Evolutionary conservation across 2,888 invertebrate genomes (phyloP).

Genomic region (Portevinia maculata): DNA sequence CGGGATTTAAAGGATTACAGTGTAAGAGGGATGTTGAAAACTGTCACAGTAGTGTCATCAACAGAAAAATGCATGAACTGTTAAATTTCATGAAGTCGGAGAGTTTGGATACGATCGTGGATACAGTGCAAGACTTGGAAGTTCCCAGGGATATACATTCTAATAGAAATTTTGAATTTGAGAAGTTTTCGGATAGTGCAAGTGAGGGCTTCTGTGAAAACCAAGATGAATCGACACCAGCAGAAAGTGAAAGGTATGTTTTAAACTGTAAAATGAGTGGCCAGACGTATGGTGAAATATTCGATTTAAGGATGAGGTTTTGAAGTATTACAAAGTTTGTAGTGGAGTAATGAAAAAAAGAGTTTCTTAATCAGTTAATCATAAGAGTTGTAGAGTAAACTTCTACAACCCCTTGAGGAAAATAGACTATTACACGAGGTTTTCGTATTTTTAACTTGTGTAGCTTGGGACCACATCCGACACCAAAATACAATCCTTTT

Average conservation of each 20-base stretch:
- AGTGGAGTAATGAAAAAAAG: no score
- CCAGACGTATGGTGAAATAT: neutral
- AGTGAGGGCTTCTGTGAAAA: neutral
- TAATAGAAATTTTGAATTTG: slow-evolving; percentile 27
- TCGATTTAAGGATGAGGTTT: no score
- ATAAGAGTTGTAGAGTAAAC: no score
- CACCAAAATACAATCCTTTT: no score
- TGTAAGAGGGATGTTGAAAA: slow-evolving; percentile 58
- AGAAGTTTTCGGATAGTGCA: slow-evolving; percentile 17
- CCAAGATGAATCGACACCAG: neutral
- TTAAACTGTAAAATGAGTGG: neutral
- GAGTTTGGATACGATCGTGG: slow-evolving; percentile 31
- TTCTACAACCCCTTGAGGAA: no score
- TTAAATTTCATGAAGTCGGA: slow-evolving; percentile 60
- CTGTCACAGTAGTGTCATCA: slow-evolving; percentile 49
- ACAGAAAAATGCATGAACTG: slow-evolving; percentile 62
- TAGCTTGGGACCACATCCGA: no score
- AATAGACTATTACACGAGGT: no score
- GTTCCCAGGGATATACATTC: slow-evolving; percentile 40
- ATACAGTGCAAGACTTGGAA: slow-evolving; percentile 43
- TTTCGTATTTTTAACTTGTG: no score
- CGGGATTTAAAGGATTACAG: slow-evolving; percentile 45
- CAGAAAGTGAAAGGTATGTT: slow-evolving; percentile 31
- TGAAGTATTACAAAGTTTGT: no score
- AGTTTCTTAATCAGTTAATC: no score